Percentiles rank a stretch among this genome's conserved stretches.
Evolutionary conservation across 2,113 vertebrate genomes (phyloP).

Genomic region (Macquaria australasica): DNA sequence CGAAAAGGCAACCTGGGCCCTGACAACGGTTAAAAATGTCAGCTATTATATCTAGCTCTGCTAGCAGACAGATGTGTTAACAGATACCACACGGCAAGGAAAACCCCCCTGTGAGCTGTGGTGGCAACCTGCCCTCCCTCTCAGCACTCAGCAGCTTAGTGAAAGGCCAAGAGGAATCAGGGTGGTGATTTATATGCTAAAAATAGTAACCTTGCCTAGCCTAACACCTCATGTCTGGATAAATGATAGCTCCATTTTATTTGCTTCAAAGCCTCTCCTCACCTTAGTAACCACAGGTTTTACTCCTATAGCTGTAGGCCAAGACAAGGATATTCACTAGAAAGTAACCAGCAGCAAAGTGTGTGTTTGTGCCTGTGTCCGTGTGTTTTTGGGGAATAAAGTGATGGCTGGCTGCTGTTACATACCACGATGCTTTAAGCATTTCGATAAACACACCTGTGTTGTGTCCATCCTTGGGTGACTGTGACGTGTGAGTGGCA

Average conservation of each 20-base stretch:
- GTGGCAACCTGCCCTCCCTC: constrained; percentile 70
- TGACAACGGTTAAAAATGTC: constrained; percentile 35
- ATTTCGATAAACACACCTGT: not conserved
- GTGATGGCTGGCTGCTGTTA: not conserved
- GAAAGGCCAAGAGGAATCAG: constrained; percentile 79
- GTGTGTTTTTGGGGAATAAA: not conserved
- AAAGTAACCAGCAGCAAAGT: not conserved
- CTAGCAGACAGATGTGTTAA: constrained; percentile 66
- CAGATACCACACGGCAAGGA: constrained; percentile 59
- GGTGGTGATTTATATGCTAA: constrained; percentile 75
- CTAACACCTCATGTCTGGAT: constrained; percentile 59
- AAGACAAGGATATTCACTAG: not conserved
- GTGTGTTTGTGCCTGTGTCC: not conserved
- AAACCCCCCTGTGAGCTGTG: constrained; percentile 67
- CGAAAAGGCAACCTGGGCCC: constrained; percentile 3
- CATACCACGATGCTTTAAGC: not conserved
- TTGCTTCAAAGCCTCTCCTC: constrained; percentile 23
- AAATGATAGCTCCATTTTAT: constrained; percentile 62
- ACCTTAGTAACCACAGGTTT: constrained; percentile 21
- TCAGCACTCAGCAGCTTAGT: constrained; percentile 77
- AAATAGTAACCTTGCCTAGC: constrained; percentile 69
- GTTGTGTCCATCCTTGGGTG: constrained; percentile 10
- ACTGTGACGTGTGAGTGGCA: constrained; percentile 14
- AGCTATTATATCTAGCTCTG: constrained; percentile 46
- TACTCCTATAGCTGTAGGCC: not conserved